Conservation (phyloP, 2,888 invertebrate species). For the Drosophila quinaria region DNA sequence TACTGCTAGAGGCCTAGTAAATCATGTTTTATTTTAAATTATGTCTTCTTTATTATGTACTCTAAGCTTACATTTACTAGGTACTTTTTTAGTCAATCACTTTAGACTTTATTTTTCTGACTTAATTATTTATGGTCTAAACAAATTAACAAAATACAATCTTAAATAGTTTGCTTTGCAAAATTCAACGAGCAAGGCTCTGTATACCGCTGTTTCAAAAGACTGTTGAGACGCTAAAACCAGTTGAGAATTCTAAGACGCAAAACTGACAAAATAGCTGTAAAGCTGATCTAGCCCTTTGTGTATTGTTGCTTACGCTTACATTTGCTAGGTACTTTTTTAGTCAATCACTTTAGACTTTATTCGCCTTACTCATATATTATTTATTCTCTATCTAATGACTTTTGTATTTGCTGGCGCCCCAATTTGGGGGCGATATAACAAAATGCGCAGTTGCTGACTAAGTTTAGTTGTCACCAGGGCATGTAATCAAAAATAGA, state of each 20-base stretch:
- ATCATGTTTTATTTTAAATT: too few relatives aligned
- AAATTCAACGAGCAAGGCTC: too few relatives aligned
- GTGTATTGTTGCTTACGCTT: background rate
- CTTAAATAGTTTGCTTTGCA: too few relatives aligned
- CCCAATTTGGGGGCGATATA: conserved; percentile 35
- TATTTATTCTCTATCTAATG: conserved; percentile 26
- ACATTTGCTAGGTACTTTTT: conserved; percentile 7
- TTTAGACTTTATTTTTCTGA: background rate
- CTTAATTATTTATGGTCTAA: background rate
- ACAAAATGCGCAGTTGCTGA: conserved; percentile 48
- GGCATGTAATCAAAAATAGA: conserved; percentile 21
- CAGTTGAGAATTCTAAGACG: background rate
- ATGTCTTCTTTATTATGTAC: background rate
- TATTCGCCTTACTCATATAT: background rate
- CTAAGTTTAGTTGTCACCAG: conserved; percentile 30
- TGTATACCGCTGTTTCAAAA: too few relatives aligned
- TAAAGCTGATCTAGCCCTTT: too few relatives aligned
- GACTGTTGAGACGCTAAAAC: too few relatives aligned
- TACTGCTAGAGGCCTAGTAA: too few relatives aligned
- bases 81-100: conserved; percentile 20
- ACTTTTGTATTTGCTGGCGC: conserved; percentile 30
- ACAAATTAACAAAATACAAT: too few relatives aligned
- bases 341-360: conserved; percentile 3
- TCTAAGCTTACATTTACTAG: background rate
- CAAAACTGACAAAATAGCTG: too few relatives aligned